Base-by-base conservation (phyloP, 2,888 invertebrate genomes). In the Dimorphilus gyrociliatus region DNA sequence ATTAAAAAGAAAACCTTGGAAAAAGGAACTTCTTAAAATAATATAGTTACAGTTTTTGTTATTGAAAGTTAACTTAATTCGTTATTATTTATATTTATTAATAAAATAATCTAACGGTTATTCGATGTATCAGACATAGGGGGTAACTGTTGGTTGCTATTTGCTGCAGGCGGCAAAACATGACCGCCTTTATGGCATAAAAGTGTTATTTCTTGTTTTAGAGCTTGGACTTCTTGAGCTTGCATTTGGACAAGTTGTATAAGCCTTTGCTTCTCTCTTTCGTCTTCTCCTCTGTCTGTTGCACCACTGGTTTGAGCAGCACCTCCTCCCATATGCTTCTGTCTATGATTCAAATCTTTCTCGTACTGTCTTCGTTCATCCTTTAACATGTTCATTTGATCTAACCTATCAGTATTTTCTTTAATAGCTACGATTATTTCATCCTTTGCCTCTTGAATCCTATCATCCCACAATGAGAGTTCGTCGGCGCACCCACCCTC, bases 171-270 rank as follows among this genome's bases (percentile, higher is more conserved):
- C 4, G 61, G 61, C 26, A 62, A 42, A 27, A 62, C 60, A 35
- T 60, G 60, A 4, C 63, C 61, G 5, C 60, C 61, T 42, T 63
- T 63, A n/a, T 56, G 36, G 1, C 60, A 59, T 8, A 63, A 43
- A 27, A 61, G 44, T 36, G 52, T 46, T 16, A 62, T 61, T 40
- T 63, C 63, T 31, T 59, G 55, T 36, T 61, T 61, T 10, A 63
- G 47, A 4, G 59, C 57, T 30, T 59, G 55, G 1, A 63, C 50
- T 39, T 62, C 62, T 39, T 60, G 60, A 3, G 58, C 59, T 39
- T 63, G 63, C 2, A 60, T 46, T 29, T 60, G 58, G 8, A 62
- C 60, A 16, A 63, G 42, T 36, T 61, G 59, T 16, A 58, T 51
- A 21, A 63, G 45, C 15, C 60, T 38, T 39, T 58, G 52, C 27